Conservation (phyloP, 2,797 vertebrate species). For the Pseudocheirus occidentalis region DNA sequence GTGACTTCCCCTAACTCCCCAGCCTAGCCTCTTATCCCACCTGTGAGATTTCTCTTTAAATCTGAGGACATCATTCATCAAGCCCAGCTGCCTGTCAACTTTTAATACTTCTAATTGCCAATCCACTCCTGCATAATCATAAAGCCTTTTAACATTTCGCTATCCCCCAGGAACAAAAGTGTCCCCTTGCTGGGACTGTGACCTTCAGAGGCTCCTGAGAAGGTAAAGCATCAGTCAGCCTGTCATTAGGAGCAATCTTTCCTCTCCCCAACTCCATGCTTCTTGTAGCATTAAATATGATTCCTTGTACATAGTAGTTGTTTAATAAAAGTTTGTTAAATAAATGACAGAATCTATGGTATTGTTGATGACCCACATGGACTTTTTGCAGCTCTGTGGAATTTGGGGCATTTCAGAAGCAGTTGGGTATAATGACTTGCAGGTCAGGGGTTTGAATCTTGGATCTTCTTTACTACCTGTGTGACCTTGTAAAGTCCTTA, state of each 20-base stretch:
- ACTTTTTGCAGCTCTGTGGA: not conserved
- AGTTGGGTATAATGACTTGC: not conserved
- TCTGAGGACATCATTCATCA: conserved; percentile 67
- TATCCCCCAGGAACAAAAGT: conserved; percentile 53
- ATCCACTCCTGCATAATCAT: conserved; percentile 56
- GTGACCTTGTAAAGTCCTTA: not conserved
- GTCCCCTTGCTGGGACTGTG: conserved; percentile 59
- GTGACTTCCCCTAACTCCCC: conserved; percentile 33
- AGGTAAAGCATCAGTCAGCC: conserved; percentile 61
- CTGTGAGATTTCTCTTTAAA: conserved; percentile 62
- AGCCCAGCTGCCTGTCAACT: conserved; percentile 52
- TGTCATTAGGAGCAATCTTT: conserved; percentile 47
- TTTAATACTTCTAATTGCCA: conserved; percentile 72
- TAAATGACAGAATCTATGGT: not conserved
- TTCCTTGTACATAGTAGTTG: not conserved
- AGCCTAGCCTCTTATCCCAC: conserved; percentile 51
- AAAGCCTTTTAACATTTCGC: conserved; percentile 72
- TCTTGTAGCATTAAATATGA: not conserved
- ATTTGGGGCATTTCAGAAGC: not conserved
- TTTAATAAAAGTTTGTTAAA: not conserved
- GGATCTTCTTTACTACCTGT: not conserved
- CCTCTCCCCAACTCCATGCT: not conserved
- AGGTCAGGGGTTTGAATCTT: not conserved
- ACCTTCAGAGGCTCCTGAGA: conserved; percentile 71
- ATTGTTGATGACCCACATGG: not conserved